A percentile compares a stretch with the other conserved stretches of the same genome.
phyloP scores from a whole-genome alignment of 1,140 invertebrate genomes.

The Drosophila rufa region DNA sequence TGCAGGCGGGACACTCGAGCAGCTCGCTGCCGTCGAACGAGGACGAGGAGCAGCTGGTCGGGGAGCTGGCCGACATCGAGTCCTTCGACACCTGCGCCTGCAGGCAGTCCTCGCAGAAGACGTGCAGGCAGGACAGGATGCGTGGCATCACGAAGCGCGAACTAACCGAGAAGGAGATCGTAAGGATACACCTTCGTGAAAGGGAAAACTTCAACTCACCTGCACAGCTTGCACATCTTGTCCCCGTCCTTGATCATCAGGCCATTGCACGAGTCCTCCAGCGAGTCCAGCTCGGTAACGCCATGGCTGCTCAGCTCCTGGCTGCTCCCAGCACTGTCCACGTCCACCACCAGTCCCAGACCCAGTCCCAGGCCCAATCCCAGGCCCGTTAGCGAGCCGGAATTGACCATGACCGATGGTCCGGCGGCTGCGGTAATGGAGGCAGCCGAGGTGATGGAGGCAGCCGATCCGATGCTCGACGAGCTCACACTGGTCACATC shows the following conservation, averaged over 20 bases:
- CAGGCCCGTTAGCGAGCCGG: constrained; percentile 51
- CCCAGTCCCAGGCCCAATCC: constrained; percentile 61
- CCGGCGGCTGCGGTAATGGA: constrained; percentile 52
- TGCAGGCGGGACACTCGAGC: constrained; percentile 90
- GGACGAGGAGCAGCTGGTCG: constrained; percentile 81
- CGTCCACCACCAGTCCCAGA: constrained; percentile 69
- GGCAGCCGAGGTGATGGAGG: constrained; percentile 48
- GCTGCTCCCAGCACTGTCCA: constrained; percentile 65
- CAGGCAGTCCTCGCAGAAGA: constrained; percentile 95
- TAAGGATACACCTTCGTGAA: too few species aligned
- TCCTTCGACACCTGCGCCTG: constrained; percentile 90
- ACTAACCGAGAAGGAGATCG: constrained; percentile 21
- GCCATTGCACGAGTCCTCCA: constrained; percentile 73
- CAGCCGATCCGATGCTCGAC: constrained; percentile 62
- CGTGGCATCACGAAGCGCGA: constrained; percentile 91
- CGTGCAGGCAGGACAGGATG: constrained; percentile 95
- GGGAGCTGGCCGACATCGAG: constrained; percentile 57
- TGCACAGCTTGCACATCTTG: constrained; percentile 81
- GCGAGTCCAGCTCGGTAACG: constrained; percentile 75
- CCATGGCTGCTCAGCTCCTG: constrained; percentile 69
- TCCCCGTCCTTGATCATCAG: constrained; percentile 74
- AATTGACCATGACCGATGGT: constrained; percentile 47
- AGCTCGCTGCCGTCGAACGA: constrained; percentile 73
- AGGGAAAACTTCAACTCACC: constrained; percentile 44
- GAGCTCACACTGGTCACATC: constrained; percentile 70